These are phyloP conservation scores for Acrocephalus kingi DNA, from an alignment of 2,113 vertebrate species.

Conservation along the genomic window DNA sequence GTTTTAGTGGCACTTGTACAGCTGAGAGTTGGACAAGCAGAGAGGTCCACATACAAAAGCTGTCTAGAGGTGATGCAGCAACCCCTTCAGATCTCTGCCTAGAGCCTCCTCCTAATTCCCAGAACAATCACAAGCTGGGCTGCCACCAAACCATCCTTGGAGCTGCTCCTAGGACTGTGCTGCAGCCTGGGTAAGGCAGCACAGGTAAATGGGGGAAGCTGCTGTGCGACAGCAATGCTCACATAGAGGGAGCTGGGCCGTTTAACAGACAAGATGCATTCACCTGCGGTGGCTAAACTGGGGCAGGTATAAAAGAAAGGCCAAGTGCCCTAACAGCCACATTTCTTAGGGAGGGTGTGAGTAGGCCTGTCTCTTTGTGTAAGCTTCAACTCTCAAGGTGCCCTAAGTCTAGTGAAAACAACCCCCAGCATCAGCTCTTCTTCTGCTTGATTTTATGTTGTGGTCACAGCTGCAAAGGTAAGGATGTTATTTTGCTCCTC, in stretches of 20 bases:
- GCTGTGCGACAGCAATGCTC: not conserved
- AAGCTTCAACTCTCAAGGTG: not conserved
- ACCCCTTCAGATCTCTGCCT: not conserved
- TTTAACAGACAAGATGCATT: not conserved
- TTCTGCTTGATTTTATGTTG: not conserved
- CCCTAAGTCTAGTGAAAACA: not conserved
- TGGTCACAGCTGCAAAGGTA: conserved; percentile 35
- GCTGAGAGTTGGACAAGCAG: not conserved
- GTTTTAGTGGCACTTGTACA: not conserved
- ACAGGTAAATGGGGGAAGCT: not conserved
- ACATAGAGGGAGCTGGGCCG: not conserved
- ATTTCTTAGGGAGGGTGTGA: not conserved
- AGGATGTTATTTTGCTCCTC: conserved; percentile 17
- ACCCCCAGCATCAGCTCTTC: not conserved
- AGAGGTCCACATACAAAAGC: not conserved
- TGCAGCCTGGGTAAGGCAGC: not conserved
- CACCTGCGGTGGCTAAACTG: not conserved
- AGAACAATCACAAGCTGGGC: not conserved
- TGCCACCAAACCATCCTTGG: rapidly evolving
- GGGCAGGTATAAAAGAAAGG: not conserved
- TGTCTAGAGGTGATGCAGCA: not conserved
- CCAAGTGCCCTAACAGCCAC: not conserved
- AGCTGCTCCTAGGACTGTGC: not conserved
- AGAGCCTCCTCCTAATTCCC: not conserved
- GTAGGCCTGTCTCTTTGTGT: not conserved